phyloP scores from a whole-genome alignment of 2,797 vertebrate species.

The Halcyon leucocephala region DNA sequence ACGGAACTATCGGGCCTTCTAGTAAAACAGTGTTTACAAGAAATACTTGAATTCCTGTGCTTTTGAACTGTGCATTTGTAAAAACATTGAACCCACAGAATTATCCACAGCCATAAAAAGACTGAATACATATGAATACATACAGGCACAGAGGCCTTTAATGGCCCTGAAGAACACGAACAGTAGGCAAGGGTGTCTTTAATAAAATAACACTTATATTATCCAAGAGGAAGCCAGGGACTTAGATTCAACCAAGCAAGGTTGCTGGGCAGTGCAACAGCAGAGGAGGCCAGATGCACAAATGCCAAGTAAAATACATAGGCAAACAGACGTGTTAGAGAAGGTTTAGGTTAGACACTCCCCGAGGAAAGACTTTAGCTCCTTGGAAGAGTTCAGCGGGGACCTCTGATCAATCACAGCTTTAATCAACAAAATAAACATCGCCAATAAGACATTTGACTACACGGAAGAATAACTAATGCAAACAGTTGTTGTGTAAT shows the following conservation, averaged over 20 bases:
- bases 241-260: background rate
- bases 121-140: background rate
- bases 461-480: constrained; percentile 18
- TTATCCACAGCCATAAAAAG: background rate
- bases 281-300: background rate
- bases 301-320: background rate
- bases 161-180: background rate
- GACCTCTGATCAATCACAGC: background rate
- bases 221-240: background rate
- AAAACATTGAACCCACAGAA: background rate
- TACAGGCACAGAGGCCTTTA: background rate
- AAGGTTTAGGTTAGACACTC: background rate
- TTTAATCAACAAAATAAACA: constrained; percentile 41
- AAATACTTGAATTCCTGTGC: background rate
- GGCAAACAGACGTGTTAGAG: background rate
- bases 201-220: background rate
- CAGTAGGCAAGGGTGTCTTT: background rate
- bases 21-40: background rate
- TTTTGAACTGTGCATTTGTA: background rate
- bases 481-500: constrained; percentile 16
- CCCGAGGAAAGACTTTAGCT: constrained; percentile 13
- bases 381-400: background rate
- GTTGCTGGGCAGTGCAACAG: background rate
- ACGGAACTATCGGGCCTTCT: background rate
- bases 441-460: background rate